Evolutionary conservation across 2,888 invertebrate species (phyloP), one percentile per base, ranked within the genome.

Genomic region (Euplagia quadripunctaria): DNA sequence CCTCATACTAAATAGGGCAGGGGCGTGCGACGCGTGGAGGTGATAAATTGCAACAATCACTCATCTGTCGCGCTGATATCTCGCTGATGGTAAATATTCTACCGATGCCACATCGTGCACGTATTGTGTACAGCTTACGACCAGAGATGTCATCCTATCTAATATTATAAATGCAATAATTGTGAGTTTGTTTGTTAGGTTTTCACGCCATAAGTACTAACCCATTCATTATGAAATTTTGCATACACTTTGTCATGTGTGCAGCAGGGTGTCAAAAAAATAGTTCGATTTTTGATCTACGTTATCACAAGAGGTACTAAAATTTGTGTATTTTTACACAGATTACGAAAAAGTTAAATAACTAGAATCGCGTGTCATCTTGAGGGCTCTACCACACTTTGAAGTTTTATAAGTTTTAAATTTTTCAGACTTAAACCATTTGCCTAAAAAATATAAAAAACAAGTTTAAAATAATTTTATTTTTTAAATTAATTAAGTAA

Each of bases 21-120:
- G 76, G 76, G 75, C 31, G 49, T 63, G 76, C 68, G 77, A 58
- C 73, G 73, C 73, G 71, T 70, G 82, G 64, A n/a, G 61, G 72
- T 79, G 85, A 85, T 79, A 83, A 80, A 84, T 84, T 74, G 85
- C 80, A 78, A 82, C 80, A 79, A 80, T 85, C 83, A 71, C 74
- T 84, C 84, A 85, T 80, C 69, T 79, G 85, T 79, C 82, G 69
- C 61, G 66, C 64, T 77, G 81, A 83, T 83, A 64, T 74, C 70
- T 64, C 70, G 66, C 75, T 77, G 77, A 78, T 81, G 79, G 82
- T 79, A 73, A 76, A 79, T 77, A 81, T 80, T 76, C 67, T 66
- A 66, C 71, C 41, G 71, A 61, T 65, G 77, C 75, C 42, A 58
- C 42, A 5, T 9, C 46, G 72, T 46, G 42, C 64, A 49, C 49